A percentile compares a stretch with the other conserved stretches of the same genome.
Conservation (phyloP, 30 jellyfish, hydroid and myxozoan genomes). For the Phacellophora camtschatica region DNA sequence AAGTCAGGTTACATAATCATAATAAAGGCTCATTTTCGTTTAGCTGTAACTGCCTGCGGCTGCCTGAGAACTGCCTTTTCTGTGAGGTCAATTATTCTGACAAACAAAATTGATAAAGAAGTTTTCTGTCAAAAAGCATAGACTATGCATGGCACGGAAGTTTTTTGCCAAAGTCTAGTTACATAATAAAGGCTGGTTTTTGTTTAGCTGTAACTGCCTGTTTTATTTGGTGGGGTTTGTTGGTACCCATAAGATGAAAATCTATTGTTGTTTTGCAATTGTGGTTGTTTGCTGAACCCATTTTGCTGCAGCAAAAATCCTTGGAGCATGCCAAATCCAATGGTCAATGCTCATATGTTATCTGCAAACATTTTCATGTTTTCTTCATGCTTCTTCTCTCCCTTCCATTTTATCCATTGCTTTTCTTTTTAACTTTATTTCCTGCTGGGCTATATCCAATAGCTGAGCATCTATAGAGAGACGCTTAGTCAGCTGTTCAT, state of each 20-base stretch:
- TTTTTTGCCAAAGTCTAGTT: too few relatives aligned
- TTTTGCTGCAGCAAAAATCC: background rate
- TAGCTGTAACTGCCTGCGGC: too few relatives aligned
- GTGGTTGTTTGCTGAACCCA: background rate
- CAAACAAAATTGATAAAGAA: too few relatives aligned
- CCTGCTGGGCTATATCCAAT: slow-evolving; percentile 23
- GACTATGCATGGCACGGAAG: too few relatives aligned
- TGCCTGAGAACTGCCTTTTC: too few relatives aligned
- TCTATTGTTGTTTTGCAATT: background rate
- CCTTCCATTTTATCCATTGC: slow-evolving; percentile 14
- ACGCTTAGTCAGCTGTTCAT: slow-evolving; percentile 3
- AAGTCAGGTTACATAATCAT: too few relatives aligned
- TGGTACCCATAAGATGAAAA: slow-evolving; percentile 1
- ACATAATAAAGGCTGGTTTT: too few relatives aligned
- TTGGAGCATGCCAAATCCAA: slow-evolving; percentile 19
- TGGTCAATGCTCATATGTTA: slow-evolving; percentile 7
- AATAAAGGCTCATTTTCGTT: too few relatives aligned
- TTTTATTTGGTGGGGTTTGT: slow-evolving; percentile 12
- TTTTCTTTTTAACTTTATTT: background rate
- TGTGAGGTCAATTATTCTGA: too few relatives aligned
- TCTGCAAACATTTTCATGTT: slow-evolving; percentile 3
- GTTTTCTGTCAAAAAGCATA: too few relatives aligned
- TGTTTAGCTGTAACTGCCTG: too few relatives aligned
- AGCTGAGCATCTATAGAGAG: slow-evolving; percentile 37
- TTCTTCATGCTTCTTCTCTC: slow-evolving; percentile 20